These are phyloP conservation scores for Pterobdella sp. DNA, from an alignment of 2,888 invertebrate genomes.

Conservation along the genomic window DNA sequence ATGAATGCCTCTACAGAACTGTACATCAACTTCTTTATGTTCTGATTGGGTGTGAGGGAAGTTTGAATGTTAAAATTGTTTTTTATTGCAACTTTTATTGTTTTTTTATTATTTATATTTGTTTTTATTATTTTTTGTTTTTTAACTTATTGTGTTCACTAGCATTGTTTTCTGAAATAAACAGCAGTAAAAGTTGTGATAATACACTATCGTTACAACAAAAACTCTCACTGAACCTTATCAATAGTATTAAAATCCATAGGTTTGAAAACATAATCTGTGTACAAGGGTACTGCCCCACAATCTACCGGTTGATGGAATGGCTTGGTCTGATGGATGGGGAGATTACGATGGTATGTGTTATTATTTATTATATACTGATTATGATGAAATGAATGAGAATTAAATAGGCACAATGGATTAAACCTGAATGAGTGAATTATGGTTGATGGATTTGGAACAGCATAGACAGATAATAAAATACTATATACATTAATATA, in stretches of 20 bases:
- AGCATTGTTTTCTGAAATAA: too few species aligned
- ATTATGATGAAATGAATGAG: background rate
- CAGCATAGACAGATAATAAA: too few species aligned
- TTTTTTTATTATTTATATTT: too few species aligned
- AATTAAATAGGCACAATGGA: background rate
- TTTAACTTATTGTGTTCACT: too few species aligned
- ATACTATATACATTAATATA: too few species aligned
- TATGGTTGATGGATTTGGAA: background rate
- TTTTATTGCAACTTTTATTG: too few species aligned
- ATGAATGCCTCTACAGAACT: slow-evolving; percentile 80
- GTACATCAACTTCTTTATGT: slow-evolving; percentile 68
- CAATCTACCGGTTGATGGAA: slow-evolving; percentile 70
- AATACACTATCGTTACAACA: too few species aligned
- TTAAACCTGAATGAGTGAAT: background rate
- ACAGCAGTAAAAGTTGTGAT: too few species aligned
- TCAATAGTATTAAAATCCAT: slow-evolving; percentile 73
- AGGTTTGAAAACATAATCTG: slow-evolving; percentile 74
- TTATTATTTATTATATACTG: background rate
- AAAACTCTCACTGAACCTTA: slow-evolving; percentile 40
- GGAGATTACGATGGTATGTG: slow-evolving; percentile 24
- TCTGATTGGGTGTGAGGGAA: slow-evolving; percentile 53
- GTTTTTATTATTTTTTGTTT: too few species aligned
- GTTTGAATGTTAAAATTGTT: too few species aligned
- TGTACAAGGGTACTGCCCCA: slow-evolving; percentile 65
- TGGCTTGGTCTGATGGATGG: slow-evolving; percentile 61